Conservation (phyloP, 2,888 invertebrate species). For the Torymus aiolomorphi region DNA sequence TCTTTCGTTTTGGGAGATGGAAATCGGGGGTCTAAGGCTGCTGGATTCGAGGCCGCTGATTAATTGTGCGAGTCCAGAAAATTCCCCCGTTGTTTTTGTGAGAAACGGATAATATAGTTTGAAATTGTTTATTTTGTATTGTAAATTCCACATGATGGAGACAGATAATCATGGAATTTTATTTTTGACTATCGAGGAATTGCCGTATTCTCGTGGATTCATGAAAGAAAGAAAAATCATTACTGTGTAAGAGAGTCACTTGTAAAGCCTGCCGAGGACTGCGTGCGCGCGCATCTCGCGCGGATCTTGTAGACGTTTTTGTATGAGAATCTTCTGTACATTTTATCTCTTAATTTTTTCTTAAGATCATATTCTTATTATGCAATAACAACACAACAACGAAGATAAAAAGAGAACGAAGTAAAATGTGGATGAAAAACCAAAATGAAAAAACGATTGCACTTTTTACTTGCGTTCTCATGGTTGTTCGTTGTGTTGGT, state of each 20-base stretch:
- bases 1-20: conserved; percentile 2
- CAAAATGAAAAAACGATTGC: conserved; percentile 41
- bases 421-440: conserved; percentile 39
- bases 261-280: conserved; percentile 53
- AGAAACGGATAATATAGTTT: conserved; percentile 11
- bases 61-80: background rate
- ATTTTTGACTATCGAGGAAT: conserved; percentile 53
- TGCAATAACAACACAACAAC: conserved; percentile 64
- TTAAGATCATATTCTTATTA: conserved; percentile 61
- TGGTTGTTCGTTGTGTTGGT: conserved; percentile 53
- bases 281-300: conserved; percentile 65
- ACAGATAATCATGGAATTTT: conserved; percentile 50
- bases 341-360: conserved; percentile 71
- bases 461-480: conserved; percentile 54
- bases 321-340: conserved; percentile 73
- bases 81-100: conserved; percentile 8
- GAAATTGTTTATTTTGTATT: conserved; percentile 40
- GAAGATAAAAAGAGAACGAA: conserved; percentile 45
- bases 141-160: conserved; percentile 40
- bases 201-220: conserved; percentile 50
- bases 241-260: conserved; percentile 52
- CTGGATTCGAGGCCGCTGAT: conserved; percentile 8
- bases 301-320: conserved; percentile 66
- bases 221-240: conserved; percentile 41
- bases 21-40: background rate